Evolutionary conservation across 2,888 invertebrate species (phyloP).

Genomic region (Himalopsyche kuldschensis): DNA sequence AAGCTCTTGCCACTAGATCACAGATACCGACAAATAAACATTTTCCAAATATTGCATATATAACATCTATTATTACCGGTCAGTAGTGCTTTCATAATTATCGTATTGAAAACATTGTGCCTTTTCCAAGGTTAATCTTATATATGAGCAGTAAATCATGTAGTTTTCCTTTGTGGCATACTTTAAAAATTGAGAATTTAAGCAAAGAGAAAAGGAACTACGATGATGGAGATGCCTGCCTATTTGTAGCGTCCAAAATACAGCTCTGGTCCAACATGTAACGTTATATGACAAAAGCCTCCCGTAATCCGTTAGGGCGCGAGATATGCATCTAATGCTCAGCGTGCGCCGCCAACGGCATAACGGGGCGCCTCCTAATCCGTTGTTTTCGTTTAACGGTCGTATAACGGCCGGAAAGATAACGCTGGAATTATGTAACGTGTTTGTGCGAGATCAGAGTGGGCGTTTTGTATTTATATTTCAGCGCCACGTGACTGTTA

Average conservation of each 20-base stretch:
- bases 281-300: conserved; percentile 32
- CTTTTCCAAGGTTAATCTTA: too few species aligned
- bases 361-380: conserved; percentile 36
- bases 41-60: too few species aligned
- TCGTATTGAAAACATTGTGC: too few species aligned
- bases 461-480: conserved; percentile 39
- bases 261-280: neutral
- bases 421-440: conserved; percentile 39
- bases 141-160: too few species aligned
- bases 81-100: too few species aligned
- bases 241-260: neutral
- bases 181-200: too few species aligned
- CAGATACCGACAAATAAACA: too few species aligned
- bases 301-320: conserved; percentile 27
- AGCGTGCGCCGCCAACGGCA: conserved; percentile 19
- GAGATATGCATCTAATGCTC: conserved; percentile 33
- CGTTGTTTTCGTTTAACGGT: conserved; percentile 41
- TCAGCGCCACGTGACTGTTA: conserved; percentile 40
- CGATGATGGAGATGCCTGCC: too few species aligned
- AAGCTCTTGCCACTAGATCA: too few species aligned
- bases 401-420: conserved; percentile 39
- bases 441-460: conserved; percentile 32
- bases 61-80: too few species aligned
- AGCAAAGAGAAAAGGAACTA: too few species aligned
- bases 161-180: too few species aligned